Percentiles rank a stretch among this genome's conserved stretches.
Conservation (phyloP, 1,140 invertebrate species). For the Leptonema lineaticorne region DNA sequence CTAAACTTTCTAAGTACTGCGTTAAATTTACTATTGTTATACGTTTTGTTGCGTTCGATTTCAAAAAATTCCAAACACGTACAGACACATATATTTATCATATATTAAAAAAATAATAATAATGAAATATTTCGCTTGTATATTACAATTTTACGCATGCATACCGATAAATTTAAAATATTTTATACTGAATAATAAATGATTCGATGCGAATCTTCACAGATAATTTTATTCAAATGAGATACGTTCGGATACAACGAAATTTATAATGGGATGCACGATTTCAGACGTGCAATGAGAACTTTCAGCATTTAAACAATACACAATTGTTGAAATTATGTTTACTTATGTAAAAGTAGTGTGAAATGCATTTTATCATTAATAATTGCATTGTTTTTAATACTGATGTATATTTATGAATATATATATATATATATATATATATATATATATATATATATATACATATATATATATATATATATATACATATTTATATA, state of each 20-base stretch:
- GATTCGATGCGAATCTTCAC: too few relatives aligned
- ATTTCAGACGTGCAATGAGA: conserved; percentile 9
- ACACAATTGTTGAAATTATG: conserved; percentile 22
- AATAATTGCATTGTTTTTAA: too few relatives aligned
- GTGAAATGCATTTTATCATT: conserved; percentile 8
- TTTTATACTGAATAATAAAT: too few relatives aligned
- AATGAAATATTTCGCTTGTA: too few relatives aligned
- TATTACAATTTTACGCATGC: too few relatives aligned
- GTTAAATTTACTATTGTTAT: neutral
- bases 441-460: too few relatives aligned
- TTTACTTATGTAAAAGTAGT: conserved; percentile 27
- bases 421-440: neutral
- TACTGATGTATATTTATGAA: neutral
- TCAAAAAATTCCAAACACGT: neutral
- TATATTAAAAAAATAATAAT: too few relatives aligned
- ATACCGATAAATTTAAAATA: too few relatives aligned
- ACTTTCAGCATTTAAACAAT: conserved; percentile 4
- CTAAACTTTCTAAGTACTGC: neutral
- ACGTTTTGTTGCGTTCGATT: neutral
- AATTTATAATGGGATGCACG: neutral
- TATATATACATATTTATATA: too few relatives aligned
- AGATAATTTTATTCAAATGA: too few relatives aligned
- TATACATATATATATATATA: too few relatives aligned
- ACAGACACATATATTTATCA: neutral
- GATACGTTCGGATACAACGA: too few relatives aligned